A percentile compares a stretch with the other conserved stretches of the same genome.
Evolutionary conservation across 2,888 invertebrate species (phyloP).

Genomic region (Congeria kusceri): DNA sequence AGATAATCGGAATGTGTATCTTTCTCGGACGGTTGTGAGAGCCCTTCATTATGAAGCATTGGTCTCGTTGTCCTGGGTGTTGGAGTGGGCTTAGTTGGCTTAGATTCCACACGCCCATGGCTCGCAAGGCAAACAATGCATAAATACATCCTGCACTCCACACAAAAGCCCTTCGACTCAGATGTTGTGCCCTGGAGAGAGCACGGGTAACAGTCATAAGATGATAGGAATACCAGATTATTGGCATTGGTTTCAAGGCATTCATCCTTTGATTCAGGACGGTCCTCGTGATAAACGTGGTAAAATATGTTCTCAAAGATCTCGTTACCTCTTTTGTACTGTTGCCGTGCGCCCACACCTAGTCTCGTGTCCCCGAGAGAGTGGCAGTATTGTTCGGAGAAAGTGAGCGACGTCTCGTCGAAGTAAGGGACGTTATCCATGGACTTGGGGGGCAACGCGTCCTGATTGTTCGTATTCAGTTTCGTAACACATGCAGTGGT

Average conservation of each 20-base stretch:
- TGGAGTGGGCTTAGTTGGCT: too few relatives aligned
- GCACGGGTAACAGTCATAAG: background rate
- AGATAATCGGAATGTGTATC: too few relatives aligned
- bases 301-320: constrained; percentile 5
- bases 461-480: too few relatives aligned
- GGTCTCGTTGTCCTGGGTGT: too few relatives aligned
- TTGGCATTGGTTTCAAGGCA: background rate
- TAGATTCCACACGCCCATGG: background rate
- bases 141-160: background rate
- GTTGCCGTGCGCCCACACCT: background rate
- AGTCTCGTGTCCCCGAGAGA: background rate
- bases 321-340: background rate
- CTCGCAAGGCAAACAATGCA: background rate
- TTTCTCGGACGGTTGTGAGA: too few relatives aligned
- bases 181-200: background rate
- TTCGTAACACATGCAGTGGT: too few relatives aligned
- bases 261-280: background rate
- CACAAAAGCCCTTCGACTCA: constrained; percentile 1
- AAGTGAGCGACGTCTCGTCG: too few relatives aligned
- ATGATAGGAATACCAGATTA: background rate
- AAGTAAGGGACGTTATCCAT: too few relatives aligned
- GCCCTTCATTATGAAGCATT: too few relatives aligned
- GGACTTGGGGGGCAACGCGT: too few relatives aligned
- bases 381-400: too few relatives aligned
- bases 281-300: background rate